Percentiles rank a stretch among this genome's conserved stretches.
Conservation (phyloP, 1,140 invertebrate species). For the Charaxes varanes region DNA sequence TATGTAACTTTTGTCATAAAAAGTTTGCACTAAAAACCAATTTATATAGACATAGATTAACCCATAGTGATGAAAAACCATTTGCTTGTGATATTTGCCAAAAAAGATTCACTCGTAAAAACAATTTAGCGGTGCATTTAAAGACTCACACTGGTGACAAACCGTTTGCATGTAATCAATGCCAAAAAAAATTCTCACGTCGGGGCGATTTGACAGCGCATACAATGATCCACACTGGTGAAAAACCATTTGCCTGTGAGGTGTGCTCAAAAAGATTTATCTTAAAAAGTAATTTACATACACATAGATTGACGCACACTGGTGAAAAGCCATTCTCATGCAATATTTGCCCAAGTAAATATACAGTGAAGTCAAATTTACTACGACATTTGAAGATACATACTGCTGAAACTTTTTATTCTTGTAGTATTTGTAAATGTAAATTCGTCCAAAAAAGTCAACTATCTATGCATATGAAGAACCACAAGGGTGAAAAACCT, state of each 20-base stretch:
- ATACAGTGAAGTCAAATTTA: background rate
- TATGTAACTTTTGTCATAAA: background rate
- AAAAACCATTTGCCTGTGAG: background rate
- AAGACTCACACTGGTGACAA: background rate
- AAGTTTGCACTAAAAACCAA: background rate
- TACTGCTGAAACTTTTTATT: background rate
- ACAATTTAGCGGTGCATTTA: background rate
- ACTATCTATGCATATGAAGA: background rate
- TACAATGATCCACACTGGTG: background rate
- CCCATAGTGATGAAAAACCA: background rate
- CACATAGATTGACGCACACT: background rate
- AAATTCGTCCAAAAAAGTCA: background rate
- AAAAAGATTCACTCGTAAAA: background rate
- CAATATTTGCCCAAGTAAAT: background rate
- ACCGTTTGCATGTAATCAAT: background rate
- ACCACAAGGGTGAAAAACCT: slow-evolving; percentile 1
- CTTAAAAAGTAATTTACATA: background rate
- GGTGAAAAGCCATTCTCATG: slow-evolving; percentile 1
- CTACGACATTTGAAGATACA: background rate
- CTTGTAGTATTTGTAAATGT: background rate
- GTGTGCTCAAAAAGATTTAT: background rate
- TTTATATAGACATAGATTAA: background rate
- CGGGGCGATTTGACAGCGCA: background rate
- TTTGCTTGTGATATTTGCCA: background rate
- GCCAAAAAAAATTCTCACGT: background rate